Evolutionary conservation across 2,888 invertebrate species (phyloP).

Genomic region (Eutolmus rufibarbis): DNA sequence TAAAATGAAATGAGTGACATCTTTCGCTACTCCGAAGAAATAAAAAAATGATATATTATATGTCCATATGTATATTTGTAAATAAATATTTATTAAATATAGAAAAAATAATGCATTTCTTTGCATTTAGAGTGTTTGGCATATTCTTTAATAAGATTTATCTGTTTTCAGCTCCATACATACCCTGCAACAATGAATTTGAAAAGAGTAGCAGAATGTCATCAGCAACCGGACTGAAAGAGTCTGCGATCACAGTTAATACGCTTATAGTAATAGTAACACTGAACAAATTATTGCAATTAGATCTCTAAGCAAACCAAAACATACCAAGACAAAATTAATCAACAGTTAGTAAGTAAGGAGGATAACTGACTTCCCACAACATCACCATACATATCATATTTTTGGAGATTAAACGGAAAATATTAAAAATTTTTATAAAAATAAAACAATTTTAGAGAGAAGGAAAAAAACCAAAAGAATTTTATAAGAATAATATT

Average conservation of each 20-base stretch:
- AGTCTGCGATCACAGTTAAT: slow-evolving; percentile 22
- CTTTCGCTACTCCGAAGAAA: neutral
- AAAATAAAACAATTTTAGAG: slow-evolving; percentile 15
- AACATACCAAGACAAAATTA: neutral
- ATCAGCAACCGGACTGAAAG: slow-evolving; percentile 2
- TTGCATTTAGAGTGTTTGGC: neutral
- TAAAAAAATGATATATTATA: too few species aligned
- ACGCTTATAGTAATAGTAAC: slow-evolving; percentile 29
- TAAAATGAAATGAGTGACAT: too few species aligned
- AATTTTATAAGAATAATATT: slow-evolving; percentile 24
- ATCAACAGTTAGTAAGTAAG: neutral
- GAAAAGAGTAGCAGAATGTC: slow-evolving; percentile 48
- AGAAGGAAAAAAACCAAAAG: slow-evolving; percentile 31
- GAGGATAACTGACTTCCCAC: neutral
- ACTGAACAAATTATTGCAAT: slow-evolving; percentile 10
- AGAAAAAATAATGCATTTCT: neutral
- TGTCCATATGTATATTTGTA: neutral
- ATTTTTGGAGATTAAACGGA: slow-evolving; percentile 25
- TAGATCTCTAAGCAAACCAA: slow-evolving; percentile 10
- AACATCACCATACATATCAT: slow-evolving; percentile 20
- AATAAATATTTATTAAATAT: neutral
- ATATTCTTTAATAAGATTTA: neutral
- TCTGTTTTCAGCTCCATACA: slow-evolving; percentile 44
- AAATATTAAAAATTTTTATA: slow-evolving; percentile 1
- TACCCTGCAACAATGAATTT: slow-evolving; percentile 46